Percentiles rank a stretch among this genome's conserved stretches.
Conservation (phyloP, 2,113 vertebrate genomes). For the Notarius quadriscutis region DNA sequence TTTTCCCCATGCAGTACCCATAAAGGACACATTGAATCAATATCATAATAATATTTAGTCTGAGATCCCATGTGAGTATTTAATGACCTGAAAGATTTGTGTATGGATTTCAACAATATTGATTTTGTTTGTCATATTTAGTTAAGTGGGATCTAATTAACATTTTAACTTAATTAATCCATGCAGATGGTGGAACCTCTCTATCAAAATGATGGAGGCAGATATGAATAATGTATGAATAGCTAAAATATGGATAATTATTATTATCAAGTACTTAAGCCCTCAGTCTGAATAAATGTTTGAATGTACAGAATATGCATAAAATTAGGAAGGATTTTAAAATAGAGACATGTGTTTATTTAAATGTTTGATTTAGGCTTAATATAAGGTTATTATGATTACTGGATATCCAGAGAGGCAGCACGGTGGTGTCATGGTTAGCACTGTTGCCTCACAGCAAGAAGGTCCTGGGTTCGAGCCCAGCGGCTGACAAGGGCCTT, state of each 20-base stretch:
- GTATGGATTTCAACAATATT: slow-evolving; percentile 34
- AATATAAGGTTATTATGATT: neutral
- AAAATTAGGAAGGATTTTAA: slow-evolving; percentile 3
- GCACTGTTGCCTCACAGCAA: no score
- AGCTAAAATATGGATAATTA: slow-evolving; percentile 57
- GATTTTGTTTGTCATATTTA: slow-evolving; percentile 46
- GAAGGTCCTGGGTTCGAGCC: no score
- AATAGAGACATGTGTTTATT: neutral
- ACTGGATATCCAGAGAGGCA: neutral
- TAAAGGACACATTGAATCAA: neutral
- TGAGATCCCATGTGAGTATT: neutral
- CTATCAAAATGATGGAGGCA: slow-evolving; percentile 21
- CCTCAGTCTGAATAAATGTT: slow-evolving; percentile 53
- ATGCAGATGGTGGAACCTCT: slow-evolving; percentile 38
- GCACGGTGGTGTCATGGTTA: no score
- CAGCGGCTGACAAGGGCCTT: no score
- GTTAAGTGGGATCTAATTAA: slow-evolving; percentile 44
- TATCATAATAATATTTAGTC: neutral
- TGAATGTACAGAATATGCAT: slow-evolving; percentile 28
- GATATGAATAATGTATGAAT: slow-evolving; percentile 53
- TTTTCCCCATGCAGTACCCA: neutral
- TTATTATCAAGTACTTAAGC: slow-evolving; percentile 57
- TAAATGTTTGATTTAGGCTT: neutral
- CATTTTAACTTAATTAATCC: slow-evolving; percentile 44
- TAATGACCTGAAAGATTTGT: slow-evolving; percentile 20